Evolutionary conservation across 2,113 vertebrate genomes (phyloP).

Genomic region (Chrysemys picta): DNA sequence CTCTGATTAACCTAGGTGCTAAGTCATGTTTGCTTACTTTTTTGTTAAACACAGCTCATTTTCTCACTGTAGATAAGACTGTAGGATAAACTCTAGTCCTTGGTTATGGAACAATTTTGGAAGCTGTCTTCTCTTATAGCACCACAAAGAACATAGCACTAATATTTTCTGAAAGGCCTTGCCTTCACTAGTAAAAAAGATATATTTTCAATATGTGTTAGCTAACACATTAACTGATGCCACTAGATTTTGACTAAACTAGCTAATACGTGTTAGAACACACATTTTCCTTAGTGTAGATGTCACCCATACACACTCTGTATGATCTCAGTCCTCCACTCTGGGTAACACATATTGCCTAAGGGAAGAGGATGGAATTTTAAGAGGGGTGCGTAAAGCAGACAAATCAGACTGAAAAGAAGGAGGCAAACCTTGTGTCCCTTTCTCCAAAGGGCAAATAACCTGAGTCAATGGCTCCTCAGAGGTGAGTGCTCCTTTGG

Average conservation of each 20-base stretch:
- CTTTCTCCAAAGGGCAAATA: not conserved
- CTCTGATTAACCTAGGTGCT: not conserved
- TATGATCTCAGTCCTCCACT: fast-evolving
- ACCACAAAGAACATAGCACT: not conserved
- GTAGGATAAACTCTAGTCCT: fast-evolving
- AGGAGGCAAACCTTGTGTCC: not conserved
- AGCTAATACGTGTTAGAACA: not conserved
- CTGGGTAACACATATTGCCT: not conserved
- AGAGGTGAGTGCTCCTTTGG: not conserved
- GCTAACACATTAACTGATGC: no score
- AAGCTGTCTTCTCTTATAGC: not conserved
- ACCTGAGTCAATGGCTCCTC: not conserved
- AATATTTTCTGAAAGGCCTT: not conserved
- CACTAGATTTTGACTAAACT: not conserved
- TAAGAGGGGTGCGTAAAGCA: fast-evolving
- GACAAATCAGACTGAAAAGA: not conserved
- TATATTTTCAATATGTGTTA: not conserved
- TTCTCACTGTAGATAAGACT: not conserved
- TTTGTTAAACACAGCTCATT: not conserved
- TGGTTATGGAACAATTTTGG: not conserved
- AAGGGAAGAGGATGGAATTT: not conserved
- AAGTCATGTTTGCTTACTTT: not conserved
- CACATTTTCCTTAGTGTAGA: fast-evolving
- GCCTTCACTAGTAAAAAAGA: not conserved
- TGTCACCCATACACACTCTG: not conserved